Evolutionary conservation across 2,113 vertebrate genomes (phyloP), one percentile per base, ranked within the genome.

Genomic region (Andinoacara biseriatus): DNA sequence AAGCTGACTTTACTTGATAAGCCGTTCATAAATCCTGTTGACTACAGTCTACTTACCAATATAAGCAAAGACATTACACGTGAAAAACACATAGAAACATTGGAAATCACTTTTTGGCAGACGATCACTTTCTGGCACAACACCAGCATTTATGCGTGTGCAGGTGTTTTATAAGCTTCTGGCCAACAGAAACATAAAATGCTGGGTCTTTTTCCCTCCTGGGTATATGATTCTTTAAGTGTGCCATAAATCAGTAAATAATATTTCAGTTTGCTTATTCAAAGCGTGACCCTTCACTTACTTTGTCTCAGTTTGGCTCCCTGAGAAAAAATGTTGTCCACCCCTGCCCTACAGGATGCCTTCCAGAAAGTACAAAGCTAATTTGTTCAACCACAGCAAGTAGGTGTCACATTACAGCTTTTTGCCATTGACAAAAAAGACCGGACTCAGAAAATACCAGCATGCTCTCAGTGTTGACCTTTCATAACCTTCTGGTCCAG

Each of bases 371-470:
- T 17, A 72, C 67, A 72, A 54, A 33, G 67, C 43, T 72, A 54
- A 54, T 54, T 72, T 72, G 10, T 33, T 33, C 46, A 72, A 49
- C 22, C 76, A 76, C 40, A 35, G 14, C 29, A 82, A 43, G 22
- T 58, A 62, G 18, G 43, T 59, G 57, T 84, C 15, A 69, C 63
- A 75, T 82, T 26, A 65, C 72, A 10, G 59, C 17, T 63, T 58
- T 62, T 62, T 79, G 13, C 33, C 29, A 7, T 76, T 82, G 29
- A 59, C n/a, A 46, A 8, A 69, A 80, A 52, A 58, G 43, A 54
- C 6, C 63, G 15, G 35, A 22, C 29, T 85, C 54, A 81, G 92
- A 94, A 93, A 83, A 57, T 35, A 74, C 90, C 65, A 92, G 90
- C 81, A 69, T 56, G 57, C 38, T 63, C 29, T 72, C 38, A 75